Evolutionary conservation across 2,797 vertebrate species (phyloP).

Genomic region (Clarias laeviceps): DNA sequence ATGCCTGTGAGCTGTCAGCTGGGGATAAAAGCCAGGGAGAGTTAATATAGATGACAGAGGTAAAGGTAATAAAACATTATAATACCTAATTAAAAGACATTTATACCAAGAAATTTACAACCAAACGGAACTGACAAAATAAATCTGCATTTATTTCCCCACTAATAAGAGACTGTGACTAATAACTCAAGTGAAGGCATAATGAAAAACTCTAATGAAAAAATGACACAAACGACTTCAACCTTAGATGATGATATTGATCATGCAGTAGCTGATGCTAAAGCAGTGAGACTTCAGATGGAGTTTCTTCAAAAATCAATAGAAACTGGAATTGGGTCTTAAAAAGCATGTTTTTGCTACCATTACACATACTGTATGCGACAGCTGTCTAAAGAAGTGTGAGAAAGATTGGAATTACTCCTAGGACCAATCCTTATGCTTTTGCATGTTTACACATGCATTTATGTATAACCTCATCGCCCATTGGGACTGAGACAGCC

Average conservation of each 20-base stretch:
- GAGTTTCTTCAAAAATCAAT: background rate
- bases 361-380: background rate
- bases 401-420: background rate
- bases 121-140: background rate
- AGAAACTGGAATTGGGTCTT: background rate
- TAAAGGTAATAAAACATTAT: background rate
- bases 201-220: background rate
- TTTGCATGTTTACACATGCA: background rate
- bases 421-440: background rate
- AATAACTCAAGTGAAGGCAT: background rate
- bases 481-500: conserved; percentile 1
- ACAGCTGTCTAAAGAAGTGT: background rate
- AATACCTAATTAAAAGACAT: background rate
- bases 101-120: background rate
- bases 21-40: too few relatives aligned
- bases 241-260: background rate
- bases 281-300: background rate
- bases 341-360: background rate
- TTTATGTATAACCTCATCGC: conserved; percentile 12
- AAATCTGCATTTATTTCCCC: background rate
- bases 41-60: background rate
- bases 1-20: too few relatives aligned
- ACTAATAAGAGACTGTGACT: background rate
- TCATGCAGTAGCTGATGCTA: background rate
- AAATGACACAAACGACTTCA: background rate